Evolutionary conservation across 2,888 invertebrate species (phyloP), one percentile per base, ranked within the genome.

Genomic region (Chalcosyrphus nemorum): DNA sequence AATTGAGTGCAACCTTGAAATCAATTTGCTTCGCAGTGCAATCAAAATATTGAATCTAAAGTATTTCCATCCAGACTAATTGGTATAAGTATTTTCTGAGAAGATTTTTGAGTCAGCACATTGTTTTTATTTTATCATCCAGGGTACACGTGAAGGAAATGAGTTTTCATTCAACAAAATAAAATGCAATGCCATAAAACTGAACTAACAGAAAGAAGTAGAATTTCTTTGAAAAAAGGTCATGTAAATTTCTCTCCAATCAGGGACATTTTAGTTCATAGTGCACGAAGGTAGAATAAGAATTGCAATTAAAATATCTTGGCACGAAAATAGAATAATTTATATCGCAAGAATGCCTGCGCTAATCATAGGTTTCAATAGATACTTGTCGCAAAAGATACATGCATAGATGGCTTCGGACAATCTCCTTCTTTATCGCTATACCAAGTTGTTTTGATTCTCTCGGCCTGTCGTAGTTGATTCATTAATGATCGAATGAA

Each of bases 401-500:
- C n/a, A n/a, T n/a, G n/a, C n/a, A n/a, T n/a, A n/a, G n/a, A 7
- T 4, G 29, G 29, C 29, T 29, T 7, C 29, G 7, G 7, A 29
- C 29, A 29, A 29, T 29, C 5, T 29, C 29, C 29, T 29, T 29
- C 29, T 29, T 29, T 29, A 6, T 7, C 29, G 1, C 5, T 2
- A 7, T 7, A 29, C 29, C 6, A 3, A 1, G 29, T 29, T 29
- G 6, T 2, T 9, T 32, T 9, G 32, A 32, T n/a, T n/a, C n/a
- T 35, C n/a, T n/a, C n/a, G n/a, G n/a, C n/a, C 35, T 35, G 3
- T 2, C n/a, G n/a, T n/a, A 11, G 35, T 35, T 35, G 35, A 24
- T 50, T 61, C 19, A 61, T 32, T 45, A 13, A 11, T 50, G 5
- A 52, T 52, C 6, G 52, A 35, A 52, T 66, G 52, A 38, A 38